Evolutionary conservation across 2,888 invertebrate genomes (phyloP).

Genomic region (Eurytoma adleriae): DNA sequence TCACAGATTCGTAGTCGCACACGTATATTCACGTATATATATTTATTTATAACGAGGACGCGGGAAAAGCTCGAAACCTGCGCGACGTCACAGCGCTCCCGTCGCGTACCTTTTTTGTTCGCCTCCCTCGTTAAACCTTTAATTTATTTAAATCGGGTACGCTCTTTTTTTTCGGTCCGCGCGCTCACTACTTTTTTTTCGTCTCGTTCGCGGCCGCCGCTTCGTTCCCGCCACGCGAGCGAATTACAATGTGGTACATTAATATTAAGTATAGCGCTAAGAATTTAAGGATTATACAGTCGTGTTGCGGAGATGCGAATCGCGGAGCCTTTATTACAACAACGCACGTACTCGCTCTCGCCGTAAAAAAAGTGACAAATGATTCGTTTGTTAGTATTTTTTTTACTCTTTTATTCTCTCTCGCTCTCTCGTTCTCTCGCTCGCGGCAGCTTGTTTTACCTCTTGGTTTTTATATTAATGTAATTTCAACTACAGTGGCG

Average conservation of each 20-base stretch:
- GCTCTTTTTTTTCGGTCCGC: background rate
- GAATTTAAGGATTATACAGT: conserved; percentile 31
- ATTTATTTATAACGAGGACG: conserved; percentile 36
- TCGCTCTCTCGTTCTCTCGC: conserved; percentile 17
- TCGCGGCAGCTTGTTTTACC: background rate
- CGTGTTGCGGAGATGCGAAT: conserved; percentile 23
- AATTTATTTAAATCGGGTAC: too few species aligned
- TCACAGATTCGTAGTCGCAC: conserved; percentile 44
- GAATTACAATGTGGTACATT: conserved; percentile 2
- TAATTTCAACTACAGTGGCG: conserved; percentile 32
- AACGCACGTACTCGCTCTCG: conserved; percentile 10
- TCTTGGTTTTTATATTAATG: background rate
- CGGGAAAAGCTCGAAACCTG: conserved; percentile 48
- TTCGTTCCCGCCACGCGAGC: conserved; percentile 1
- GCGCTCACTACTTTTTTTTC: background rate
- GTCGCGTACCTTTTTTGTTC: background rate
- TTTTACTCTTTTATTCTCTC: background rate
- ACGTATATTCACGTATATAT: conserved; percentile 27
- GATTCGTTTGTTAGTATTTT: conserved; percentile 12
- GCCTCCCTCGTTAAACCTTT: too few species aligned
- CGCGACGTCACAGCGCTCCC: conserved; percentile 47
- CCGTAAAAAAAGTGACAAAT: conserved; percentile 44
- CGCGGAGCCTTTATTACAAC: conserved; percentile 28
- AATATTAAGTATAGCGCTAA: conserved; percentile 19
- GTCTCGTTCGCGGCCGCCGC: conserved; percentile 3